Conservation (phyloP, 2,797 vertebrate species). For the Xerus rutilus region DNA sequence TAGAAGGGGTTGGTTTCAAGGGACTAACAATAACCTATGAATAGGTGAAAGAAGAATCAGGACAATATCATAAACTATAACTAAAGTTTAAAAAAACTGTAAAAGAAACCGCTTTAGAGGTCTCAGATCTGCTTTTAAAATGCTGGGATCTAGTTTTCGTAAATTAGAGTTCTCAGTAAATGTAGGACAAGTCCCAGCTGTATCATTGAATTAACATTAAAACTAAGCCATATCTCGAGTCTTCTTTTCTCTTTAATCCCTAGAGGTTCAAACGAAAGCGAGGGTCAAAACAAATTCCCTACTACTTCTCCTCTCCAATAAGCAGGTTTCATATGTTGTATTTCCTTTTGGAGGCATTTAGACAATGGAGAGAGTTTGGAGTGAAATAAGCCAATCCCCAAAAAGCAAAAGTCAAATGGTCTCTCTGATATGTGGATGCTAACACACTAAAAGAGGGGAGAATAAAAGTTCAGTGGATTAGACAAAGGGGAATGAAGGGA, state of each 20-base stretch:
- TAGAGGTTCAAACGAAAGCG: constrained; percentile 69
- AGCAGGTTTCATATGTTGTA: neutral
- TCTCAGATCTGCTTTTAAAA: constrained; percentile 72
- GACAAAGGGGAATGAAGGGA: too few species aligned
- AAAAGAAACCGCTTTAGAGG: constrained; percentile 78
- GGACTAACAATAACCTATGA: constrained; percentile 49
- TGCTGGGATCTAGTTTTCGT: constrained; percentile 72
- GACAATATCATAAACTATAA: constrained; percentile 73
- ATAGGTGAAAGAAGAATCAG: constrained; percentile 55
- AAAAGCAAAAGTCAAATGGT: too few species aligned
- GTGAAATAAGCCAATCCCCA: neutral
- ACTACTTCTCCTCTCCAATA: constrained; percentile 22
- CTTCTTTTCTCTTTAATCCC: constrained; percentile 72
- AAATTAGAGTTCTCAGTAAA: constrained; percentile 80
- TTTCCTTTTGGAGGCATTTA: constrained; percentile 67
- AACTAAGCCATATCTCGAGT: constrained; percentile 80
- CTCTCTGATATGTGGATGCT: too few species aligned
- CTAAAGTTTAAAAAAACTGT: constrained; percentile 74
- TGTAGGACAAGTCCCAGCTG: constrained; percentile 78
- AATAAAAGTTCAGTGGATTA: too few species aligned
- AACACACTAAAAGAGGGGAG: too few species aligned
- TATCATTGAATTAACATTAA: constrained; percentile 73
- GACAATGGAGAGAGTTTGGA: constrained; percentile 65
- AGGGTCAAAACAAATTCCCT: constrained; percentile 67
- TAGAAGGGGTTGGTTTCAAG: constrained; percentile 38